These are phyloP conservation scores for Heliconius melpomene DNA, from an alignment of 1,140 invertebrate species.

Conservation along the genomic window DNA sequence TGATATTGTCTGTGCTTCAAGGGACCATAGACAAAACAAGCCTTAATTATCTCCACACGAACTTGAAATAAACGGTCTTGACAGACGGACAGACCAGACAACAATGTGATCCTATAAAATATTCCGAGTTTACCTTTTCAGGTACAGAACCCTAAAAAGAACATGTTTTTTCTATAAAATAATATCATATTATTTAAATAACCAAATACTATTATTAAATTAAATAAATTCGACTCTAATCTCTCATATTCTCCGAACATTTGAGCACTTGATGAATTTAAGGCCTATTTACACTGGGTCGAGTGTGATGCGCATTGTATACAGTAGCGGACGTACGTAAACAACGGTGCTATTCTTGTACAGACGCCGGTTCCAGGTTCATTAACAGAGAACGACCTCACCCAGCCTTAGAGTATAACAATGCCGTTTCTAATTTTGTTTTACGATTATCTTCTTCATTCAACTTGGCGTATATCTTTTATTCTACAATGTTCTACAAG, in stretches of 20 bases:
- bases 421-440: constrained; percentile 34
- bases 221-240: constrained; percentile 2
- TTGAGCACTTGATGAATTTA: constrained; percentile 60
- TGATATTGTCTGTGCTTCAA: too few relatives aligned
- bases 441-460: constrained; percentile 31
- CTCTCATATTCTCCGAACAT: constrained; percentile 21
- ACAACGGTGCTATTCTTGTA: constrained; percentile 64
- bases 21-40: too few relatives aligned
- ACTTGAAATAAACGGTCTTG: too few relatives aligned
- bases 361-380: constrained; percentile 59
- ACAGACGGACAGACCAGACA: too few relatives aligned
- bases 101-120: too few relatives aligned
- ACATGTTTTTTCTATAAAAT: too few relatives aligned
- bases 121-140: too few relatives aligned
- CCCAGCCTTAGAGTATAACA: constrained; percentile 43
- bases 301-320: constrained; percentile 57
- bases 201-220: background rate
- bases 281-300: constrained; percentile 52
- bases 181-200: too few relatives aligned
- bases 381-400: constrained; percentile 59
- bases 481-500: background rate
- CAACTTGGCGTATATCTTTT: background rate
- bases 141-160: too few relatives aligned
- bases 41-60: too few relatives aligned
- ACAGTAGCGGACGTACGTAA: constrained; percentile 55